Conservation (phyloP, 1,140 invertebrate genomes). For the Caenorhabditis remanei region DNA sequence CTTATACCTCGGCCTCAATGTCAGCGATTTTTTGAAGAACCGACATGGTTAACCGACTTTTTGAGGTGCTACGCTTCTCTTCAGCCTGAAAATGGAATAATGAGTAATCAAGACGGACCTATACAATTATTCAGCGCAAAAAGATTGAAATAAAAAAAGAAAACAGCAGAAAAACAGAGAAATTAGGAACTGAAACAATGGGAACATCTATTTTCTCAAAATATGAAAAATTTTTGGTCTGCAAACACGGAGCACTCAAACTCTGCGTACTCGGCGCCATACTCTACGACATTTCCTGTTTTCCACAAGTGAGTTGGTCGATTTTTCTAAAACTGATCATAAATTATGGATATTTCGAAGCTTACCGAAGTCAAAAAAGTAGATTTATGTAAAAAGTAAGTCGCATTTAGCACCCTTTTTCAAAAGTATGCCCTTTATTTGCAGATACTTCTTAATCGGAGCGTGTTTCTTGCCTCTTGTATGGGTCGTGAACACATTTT, state of each 20-base stretch:
- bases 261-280: background rate
- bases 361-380: slow-evolving; percentile 37
- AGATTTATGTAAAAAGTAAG: slow-evolving; percentile 49
- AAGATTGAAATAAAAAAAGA: background rate
- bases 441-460: slow-evolving; percentile 31
- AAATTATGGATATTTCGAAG: slow-evolving; percentile 44
- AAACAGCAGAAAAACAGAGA: background rate
- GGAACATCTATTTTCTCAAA: background rate
- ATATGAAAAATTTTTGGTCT: background rate
- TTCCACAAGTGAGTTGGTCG: background rate
- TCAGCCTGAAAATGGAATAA: background rate
- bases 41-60: slow-evolving; percentile 81
- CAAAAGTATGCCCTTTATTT: background rate
- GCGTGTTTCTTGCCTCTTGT: slow-evolving; percentile 38
- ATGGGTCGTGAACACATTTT: slow-evolving; percentile 42
- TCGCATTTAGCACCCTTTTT: background rate
- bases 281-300: background rate
- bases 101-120: background rate
- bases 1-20: slow-evolving; percentile 91
- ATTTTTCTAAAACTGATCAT: background rate
- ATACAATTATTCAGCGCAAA: background rate
- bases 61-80: background rate
- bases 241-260: background rate
- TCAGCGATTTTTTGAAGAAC: slow-evolving; percentile 96
- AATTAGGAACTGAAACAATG: background rate